Conservation (phyloP, 2,797 vertebrate species). For the Hypotaenidia philippensis region DNA sequence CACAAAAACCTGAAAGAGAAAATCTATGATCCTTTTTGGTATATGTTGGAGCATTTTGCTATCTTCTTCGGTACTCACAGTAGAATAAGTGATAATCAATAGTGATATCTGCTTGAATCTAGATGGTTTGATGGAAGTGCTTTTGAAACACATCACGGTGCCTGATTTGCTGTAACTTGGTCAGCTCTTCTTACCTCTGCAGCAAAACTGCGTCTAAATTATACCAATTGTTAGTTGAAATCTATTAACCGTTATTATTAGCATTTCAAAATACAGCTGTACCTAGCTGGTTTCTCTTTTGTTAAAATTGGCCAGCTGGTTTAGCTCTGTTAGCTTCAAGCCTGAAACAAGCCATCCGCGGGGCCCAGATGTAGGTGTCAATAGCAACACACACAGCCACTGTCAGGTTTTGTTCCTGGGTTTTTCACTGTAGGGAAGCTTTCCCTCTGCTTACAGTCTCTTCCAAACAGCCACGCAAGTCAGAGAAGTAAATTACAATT, state of each 20-base stretch:
- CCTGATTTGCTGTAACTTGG: slow-evolving; percentile 74
- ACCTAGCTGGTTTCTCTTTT: slow-evolving; percentile 45
- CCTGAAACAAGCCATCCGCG: neutral
- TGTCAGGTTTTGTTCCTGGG: neutral
- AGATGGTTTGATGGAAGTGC: slow-evolving; percentile 55
- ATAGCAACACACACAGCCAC: neutral
- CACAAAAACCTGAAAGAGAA: slow-evolving; percentile 33
- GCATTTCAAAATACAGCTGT: slow-evolving; percentile 59
- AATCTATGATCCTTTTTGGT: slow-evolving; percentile 34
- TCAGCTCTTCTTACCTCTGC: slow-evolving; percentile 71
- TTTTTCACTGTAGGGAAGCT: neutral
- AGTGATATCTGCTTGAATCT: slow-evolving; percentile 70
- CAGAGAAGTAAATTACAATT: neutral
- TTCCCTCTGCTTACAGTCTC: neutral
- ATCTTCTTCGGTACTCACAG: slow-evolving; percentile 53
- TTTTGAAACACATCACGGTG: slow-evolving; percentile 71
- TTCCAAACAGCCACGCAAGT: neutral
- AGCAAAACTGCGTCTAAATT: slow-evolving; percentile 64
- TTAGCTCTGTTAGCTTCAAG: slow-evolving; percentile 53
- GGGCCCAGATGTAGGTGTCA: neutral
- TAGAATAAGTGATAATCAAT: slow-evolving; percentile 79
- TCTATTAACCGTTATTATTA: slow-evolving; percentile 74
- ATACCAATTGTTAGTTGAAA: slow-evolving; percentile 66
- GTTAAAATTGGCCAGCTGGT: slow-evolving; percentile 63
- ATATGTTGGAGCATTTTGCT: slow-evolving; percentile 51